These are phyloP conservation scores for Ambastaia sidthimunki DNA, from an alignment of 2,797 vertebrate genomes.

Conservation along the genomic window DNA sequence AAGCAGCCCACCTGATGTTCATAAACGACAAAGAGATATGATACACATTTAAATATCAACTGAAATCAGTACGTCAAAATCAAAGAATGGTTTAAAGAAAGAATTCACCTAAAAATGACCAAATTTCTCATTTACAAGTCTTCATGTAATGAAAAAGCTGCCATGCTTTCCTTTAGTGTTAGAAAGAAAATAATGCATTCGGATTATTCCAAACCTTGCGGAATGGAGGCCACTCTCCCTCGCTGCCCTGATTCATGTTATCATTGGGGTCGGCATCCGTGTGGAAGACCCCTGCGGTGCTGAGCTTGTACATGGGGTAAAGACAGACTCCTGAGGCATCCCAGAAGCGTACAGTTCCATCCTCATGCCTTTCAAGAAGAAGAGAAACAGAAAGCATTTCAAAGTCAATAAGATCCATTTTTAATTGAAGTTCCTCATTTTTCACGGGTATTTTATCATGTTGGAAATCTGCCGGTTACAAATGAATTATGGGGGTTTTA, in stretches of 20 bases:
- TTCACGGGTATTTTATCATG: background rate
- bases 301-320: constrained; percentile 91
- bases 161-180: no score
- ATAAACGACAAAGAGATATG: background rate
- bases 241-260: constrained; percentile 86
- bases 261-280: constrained; percentile 91
- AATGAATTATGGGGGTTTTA: background rate
- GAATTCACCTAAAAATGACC: background rate
- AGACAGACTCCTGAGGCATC: constrained; percentile 95
- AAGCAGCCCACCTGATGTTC: constrained; percentile 90
- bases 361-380: constrained; percentile 85
- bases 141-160: no score
- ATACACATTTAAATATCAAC: background rate
- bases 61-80: background rate
- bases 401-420: background rate
- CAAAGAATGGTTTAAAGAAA: background rate
- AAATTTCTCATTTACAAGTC: background rate
- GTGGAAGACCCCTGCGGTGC: constrained; percentile 89
- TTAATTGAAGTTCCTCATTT: constrained; percentile 8
- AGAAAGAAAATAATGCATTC: no score
- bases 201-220: constrained; percentile 82
- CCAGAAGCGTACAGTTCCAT: constrained; percentile 96
- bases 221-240: constrained; percentile 96
- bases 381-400: background rate
- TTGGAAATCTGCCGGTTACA: background rate